These are phyloP conservation scores for Epiperipatus broadwayi DNA, from an alignment of 2,888 invertebrate species.

Conservation along the genomic window DNA sequence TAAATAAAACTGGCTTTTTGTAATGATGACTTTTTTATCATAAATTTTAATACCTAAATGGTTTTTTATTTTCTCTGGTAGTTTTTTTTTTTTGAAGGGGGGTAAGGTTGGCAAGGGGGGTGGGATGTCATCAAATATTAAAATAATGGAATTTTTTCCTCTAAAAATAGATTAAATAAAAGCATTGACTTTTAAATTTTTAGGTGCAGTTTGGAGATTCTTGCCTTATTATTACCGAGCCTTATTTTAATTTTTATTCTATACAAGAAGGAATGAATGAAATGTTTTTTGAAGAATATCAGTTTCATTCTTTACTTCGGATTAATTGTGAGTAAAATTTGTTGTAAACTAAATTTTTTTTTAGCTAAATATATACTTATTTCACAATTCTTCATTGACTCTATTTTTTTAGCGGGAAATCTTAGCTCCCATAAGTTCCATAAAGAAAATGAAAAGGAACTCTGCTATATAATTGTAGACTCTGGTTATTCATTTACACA, in stretches of 20 bases:
- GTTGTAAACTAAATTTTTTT: constrained; percentile 9
- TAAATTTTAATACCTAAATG: no score
- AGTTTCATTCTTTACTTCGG: constrained; percentile 48
- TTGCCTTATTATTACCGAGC: constrained; percentile 73
- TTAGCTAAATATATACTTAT: constrained; percentile 13
- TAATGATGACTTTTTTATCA: no score
- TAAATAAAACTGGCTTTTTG: no score
- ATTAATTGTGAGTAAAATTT: constrained; percentile 14
- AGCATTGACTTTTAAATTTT: no score
- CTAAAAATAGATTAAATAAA: no score
- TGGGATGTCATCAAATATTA: no score
- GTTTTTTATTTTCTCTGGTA: no score
- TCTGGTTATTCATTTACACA: constrained; percentile 90
- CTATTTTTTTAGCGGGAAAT: constrained; percentile 40
- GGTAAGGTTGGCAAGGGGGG: no score
- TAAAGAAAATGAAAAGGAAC: constrained; percentile 35
- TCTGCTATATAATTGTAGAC: constrained; percentile 67
- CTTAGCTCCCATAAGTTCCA: constrained; percentile 51
- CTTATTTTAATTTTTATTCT: constrained; percentile 73
- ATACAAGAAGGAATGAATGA: constrained; percentile 85
- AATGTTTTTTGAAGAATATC: constrained; percentile 93
- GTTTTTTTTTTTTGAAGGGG: no score
- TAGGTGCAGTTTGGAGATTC: no score
- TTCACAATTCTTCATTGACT: constrained; percentile 10
- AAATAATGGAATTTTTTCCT: no score